A percentile compares a stretch with the other conserved stretches of the same genome.
phyloP scores from a whole-genome alignment of 2,888 invertebrate genomes.

The Plebejus argus region DNA sequence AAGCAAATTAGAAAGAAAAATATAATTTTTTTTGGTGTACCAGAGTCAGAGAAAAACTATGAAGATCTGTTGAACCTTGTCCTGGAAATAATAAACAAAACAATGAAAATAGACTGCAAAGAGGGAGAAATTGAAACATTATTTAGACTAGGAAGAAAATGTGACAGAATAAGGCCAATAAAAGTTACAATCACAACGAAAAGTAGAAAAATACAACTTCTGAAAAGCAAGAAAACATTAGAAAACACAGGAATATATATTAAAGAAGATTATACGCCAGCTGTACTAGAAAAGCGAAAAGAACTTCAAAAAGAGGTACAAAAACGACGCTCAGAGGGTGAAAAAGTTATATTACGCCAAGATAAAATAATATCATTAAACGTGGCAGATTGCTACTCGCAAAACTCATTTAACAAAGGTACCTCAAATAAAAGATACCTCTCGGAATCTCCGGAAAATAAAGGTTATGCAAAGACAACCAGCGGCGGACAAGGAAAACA shows the following conservation, averaged over 20 bases:
- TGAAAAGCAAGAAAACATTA: neutral
- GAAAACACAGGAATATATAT: neutral
- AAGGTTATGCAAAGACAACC: no score
- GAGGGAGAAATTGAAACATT: neutral
- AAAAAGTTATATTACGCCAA: neutral
- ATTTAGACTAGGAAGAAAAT: neutral
- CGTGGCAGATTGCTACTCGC: no score
- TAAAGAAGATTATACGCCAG: neutral
- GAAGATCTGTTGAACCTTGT: neutral
- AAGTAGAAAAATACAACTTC: neutral
- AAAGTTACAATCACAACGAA: neutral
- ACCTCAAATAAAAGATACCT: no score
- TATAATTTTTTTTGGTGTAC: slow-evolving; percentile 32
- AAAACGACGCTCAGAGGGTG: neutral
- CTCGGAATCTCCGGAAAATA: no score
- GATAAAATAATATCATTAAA: no score
- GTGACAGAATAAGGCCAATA: neutral
- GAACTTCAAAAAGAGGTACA: neutral
- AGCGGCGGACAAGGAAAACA: no score
- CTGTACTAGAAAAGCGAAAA: neutral
- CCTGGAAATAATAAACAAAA: neutral
- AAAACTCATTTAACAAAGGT: no score
- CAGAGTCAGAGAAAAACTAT: slow-evolving; percentile 23
- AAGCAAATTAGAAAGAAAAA: slow-evolving; percentile 2
- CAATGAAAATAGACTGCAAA: neutral